Base-by-base conservation (phyloP, 2,113 vertebrate species). In the Menidia beryllina region DNA sequence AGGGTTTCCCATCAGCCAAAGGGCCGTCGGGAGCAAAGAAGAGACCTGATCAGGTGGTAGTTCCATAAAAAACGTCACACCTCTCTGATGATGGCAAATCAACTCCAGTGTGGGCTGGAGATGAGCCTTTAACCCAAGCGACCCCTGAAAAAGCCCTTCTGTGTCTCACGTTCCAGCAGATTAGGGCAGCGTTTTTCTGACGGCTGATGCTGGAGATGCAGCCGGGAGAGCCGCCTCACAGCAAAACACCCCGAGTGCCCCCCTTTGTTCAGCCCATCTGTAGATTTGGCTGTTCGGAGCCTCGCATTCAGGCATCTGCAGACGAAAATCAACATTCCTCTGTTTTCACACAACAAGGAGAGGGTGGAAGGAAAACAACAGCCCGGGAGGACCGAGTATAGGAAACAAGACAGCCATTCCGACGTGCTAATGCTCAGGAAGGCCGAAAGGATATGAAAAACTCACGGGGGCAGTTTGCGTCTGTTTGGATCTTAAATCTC, bases 151-250 rank as follows among this genome's bases (percentile, higher is more conserved):
- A 72, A 74, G 60, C 69, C 27, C 67, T 47, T 30, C 36, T 47
- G 38, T 70, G 56, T 72, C 13, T 43, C 27, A 23, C 69, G 61
- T 57, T 20, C 5, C 0, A 9, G 72, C 47, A 82, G 82, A 78
- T 85, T 69, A 83, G 62, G 1, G 47, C 51, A 60, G 61, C 77
- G 77, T 84, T n/a, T 23, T 79, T 79, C 80, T 81, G 82, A 83
- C 38, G 5, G 25, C 30, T 23, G 23, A 23, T 21, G 30, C 64
- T 76, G 26, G 27, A 79, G 65, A 80, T 30, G 38, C 55, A 27
- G 71, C 62, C 55, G 56, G 62, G 53, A 64, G 50, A 59, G 55
- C 55, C 41, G 43, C 72, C 23, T 60, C 76, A 49, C 27, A 74
- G 69, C 70, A 82, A 84, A n/a, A 82, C 43, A 71, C 54, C 27